phyloP scores from a whole-genome alignment of 2,797 vertebrate genomes.

The Rhinogobio ventralis region DNA sequence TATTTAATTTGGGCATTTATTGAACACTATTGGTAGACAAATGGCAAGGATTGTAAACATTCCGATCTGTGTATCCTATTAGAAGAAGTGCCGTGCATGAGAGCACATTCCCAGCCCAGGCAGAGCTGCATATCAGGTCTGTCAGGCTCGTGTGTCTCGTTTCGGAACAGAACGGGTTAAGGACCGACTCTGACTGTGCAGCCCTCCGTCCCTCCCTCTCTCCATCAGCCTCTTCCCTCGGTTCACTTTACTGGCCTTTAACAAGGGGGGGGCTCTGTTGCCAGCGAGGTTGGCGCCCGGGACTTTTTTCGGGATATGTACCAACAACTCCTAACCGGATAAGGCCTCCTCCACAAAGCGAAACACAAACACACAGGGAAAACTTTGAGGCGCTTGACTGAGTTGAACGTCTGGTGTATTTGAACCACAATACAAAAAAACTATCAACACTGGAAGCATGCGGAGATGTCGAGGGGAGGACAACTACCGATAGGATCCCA shows the following conservation, averaged over 20 bases:
- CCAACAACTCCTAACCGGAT: background rate
- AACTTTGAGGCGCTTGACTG: background rate
- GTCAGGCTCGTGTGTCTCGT: constrained; percentile 29
- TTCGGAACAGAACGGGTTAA: constrained; percentile 75
- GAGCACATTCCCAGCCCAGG: background rate
- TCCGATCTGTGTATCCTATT: background rate
- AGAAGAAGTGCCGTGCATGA: background rate
- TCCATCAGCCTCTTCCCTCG: constrained; percentile 54
- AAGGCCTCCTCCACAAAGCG: background rate
- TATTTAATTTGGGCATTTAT: background rate
- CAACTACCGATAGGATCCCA: constrained; percentile 66
- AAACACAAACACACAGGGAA: background rate
- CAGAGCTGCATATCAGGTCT: constrained; percentile 19
- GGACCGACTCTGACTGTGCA: constrained; percentile 73
- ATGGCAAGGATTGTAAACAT: background rate
- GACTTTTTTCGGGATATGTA: constrained; percentile 31
- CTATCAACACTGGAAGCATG: constrained; percentile 45
- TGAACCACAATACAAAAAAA: background rate
- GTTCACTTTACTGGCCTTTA: constrained; percentile 62
- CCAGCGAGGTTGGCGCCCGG: constrained; percentile 59
- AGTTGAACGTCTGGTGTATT: constrained; percentile 1
- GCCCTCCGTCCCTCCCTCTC: constrained; percentile 61
- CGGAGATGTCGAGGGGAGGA: constrained; percentile 73
- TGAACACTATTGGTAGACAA: background rate
- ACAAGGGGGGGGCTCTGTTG: constrained; percentile 60